Evolutionary conservation across 2,888 invertebrate genomes (phyloP).

Genomic region (Amphipoea oculea): DNA sequence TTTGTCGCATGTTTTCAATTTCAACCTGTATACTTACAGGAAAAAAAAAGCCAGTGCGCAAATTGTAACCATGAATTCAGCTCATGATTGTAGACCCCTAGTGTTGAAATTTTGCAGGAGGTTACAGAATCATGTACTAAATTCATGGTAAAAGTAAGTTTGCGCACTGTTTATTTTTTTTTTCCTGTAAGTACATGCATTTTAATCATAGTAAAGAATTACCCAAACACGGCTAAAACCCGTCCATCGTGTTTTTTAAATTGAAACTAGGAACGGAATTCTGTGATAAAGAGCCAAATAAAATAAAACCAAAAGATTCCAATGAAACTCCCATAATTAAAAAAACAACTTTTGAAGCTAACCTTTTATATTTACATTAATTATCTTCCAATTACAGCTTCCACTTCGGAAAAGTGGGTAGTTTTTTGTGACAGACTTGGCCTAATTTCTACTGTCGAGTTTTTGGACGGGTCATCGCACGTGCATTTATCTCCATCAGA

Average conservation of each 20-base stretch:
- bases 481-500: conserved; percentile 85
- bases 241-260: background rate
- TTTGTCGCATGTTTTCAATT: too few species aligned
- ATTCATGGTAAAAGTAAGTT: too few species aligned
- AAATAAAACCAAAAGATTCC: background rate
- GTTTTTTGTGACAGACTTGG: conserved; percentile 78
- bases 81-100: too few species aligned
- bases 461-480: conserved; percentile 75
- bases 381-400: conserved; percentile 72
- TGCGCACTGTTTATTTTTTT: too few species aligned
- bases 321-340: conserved; percentile 6
- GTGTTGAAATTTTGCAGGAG: too few species aligned
- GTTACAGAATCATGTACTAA: too few species aligned
- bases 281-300: background rate
- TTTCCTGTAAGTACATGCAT: too few species aligned
- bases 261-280: background rate
- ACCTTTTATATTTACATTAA: conserved; percentile 65
- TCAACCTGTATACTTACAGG: too few species aligned
- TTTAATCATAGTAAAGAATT: background rate
- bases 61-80: too few species aligned
- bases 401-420: conserved; percentile 73
- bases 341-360: conserved; percentile 29
- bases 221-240: background rate
- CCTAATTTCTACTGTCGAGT: conserved; percentile 80
- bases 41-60: too few species aligned